A percentile compares a stretch with the other conserved stretches of the same genome.
These are phyloP conservation scores for Xanthorhoe spadicearia DNA, from an alignment of 2,888 invertebrate species.

Conservation along the genomic window DNA sequence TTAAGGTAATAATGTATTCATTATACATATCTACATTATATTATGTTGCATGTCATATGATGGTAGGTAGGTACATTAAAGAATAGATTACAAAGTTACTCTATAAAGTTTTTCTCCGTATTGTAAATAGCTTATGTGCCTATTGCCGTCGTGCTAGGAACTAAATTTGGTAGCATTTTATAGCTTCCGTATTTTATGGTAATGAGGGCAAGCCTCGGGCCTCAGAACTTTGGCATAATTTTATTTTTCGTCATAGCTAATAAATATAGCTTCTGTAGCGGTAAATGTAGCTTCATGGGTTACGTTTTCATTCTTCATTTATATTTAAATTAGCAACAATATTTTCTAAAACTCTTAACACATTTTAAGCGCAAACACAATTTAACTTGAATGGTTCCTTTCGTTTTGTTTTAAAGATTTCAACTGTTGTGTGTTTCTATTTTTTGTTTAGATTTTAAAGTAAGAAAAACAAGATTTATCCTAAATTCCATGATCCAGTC, in stretches of 20 bases:
- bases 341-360: too few relatives aligned
- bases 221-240: constrained; percentile 32
- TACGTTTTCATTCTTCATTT: background rate
- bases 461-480: too few relatives aligned
- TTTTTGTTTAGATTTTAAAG: too few relatives aligned
- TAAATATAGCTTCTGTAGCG: background rate
- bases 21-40: too few relatives aligned
- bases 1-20: too few relatives aligned
- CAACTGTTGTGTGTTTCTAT: too few relatives aligned
- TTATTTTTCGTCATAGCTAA: constrained; percentile 16
- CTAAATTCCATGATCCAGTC: too few relatives aligned
- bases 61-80: background rate
- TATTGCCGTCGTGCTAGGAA: constrained; percentile 60
- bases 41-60: too few relatives aligned
- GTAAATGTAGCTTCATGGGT: background rate
- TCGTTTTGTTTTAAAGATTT: too few relatives aligned
- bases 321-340: background rate
- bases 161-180: constrained; percentile 70
- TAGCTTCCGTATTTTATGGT: constrained; percentile 75
- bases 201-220: constrained; percentile 55
- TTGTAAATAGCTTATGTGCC: constrained; percentile 8
- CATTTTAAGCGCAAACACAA: too few relatives aligned
- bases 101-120: constrained; percentile 12
- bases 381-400: background rate
- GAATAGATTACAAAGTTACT: background rate